These are phyloP conservation scores for Ctenicera cuprea DNA, from an alignment of 2,888 invertebrate species.

Conservation along the genomic window DNA sequence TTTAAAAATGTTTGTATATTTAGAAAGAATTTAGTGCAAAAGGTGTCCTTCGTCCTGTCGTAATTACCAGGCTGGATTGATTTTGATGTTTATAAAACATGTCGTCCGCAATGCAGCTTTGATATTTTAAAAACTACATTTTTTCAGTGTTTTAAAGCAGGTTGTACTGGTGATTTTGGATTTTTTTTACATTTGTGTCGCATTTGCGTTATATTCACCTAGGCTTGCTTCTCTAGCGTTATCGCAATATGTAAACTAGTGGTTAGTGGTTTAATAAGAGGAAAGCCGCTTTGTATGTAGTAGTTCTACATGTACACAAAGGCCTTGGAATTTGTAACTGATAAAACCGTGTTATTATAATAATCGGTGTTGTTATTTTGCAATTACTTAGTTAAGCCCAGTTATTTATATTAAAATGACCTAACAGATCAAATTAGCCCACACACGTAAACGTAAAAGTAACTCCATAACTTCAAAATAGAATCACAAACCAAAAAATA, in stretches of 20 bases:
- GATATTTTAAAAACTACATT: neutral
- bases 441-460: too few species aligned
- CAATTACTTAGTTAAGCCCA: neutral
- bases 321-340: conserved; percentile 19
- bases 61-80: conserved; percentile 41
- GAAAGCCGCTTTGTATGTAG: neutral
- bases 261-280: conserved; percentile 8
- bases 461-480: too few species aligned
- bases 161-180: too few species aligned
- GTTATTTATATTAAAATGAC: neutral
- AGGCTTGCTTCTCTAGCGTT: neutral
- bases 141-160: neutral
- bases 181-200: neutral
- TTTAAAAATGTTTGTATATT: conserved; percentile 31
- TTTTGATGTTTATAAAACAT: conserved; percentile 16
- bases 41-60: conserved; percentile 19
- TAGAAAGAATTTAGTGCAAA: conserved; percentile 18
- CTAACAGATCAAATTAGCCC: neutral
- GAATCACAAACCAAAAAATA: too few species aligned
- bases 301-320: neutral
- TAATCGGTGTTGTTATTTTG: conserved; percentile 11
- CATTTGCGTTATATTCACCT: neutral
- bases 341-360: conserved; percentile 7
- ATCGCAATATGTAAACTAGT: conserved; percentile 18
- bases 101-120: conserved; percentile 14